Evolutionary conservation across 2,888 invertebrate species (phyloP).

Genomic region (Tachina fera): DNA sequence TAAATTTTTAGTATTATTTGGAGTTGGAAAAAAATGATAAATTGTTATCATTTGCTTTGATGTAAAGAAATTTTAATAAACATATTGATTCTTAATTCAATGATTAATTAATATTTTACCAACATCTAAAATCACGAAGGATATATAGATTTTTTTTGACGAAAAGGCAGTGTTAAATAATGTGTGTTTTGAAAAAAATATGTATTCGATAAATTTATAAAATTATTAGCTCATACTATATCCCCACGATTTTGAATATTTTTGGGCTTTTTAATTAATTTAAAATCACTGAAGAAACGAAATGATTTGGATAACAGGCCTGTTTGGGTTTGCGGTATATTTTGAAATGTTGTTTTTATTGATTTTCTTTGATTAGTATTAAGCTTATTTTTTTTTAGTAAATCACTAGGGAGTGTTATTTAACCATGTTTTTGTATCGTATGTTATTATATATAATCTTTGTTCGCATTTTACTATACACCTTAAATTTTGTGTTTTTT

Average conservation of each 20-base stretch:
- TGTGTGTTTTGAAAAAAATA: too few species aligned
- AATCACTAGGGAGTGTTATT: conserved; percentile 54
- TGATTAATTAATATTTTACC: too few species aligned
- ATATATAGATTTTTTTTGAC: neutral
- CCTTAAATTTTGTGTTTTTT: conserved; percentile 28
- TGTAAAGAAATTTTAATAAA: too few species aligned
- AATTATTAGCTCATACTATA: too few species aligned
- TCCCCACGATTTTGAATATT: too few species aligned
- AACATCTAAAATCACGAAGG: too few species aligned
- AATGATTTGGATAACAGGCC: neutral
- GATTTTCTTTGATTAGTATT: conserved; percentile 58
- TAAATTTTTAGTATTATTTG: neutral
- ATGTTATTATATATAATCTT: conserved; percentile 34
- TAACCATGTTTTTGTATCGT: conserved; percentile 48
- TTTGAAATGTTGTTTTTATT: conserved; percentile 24
- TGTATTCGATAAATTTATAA: too few species aligned
- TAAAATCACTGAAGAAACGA: neutral
- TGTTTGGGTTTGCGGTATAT: conserved; percentile 32
- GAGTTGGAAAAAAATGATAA: neutral
- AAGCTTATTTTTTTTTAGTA: conserved; percentile 49
- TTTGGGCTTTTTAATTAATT: neutral
- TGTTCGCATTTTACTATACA: conserved; percentile 44
- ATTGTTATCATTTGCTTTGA: neutral
- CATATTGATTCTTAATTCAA: too few species aligned
- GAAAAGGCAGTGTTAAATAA: neutral